Conservation (phyloP, 2,113 vertebrate genomes). For the Platycercus adscitus region DNA sequence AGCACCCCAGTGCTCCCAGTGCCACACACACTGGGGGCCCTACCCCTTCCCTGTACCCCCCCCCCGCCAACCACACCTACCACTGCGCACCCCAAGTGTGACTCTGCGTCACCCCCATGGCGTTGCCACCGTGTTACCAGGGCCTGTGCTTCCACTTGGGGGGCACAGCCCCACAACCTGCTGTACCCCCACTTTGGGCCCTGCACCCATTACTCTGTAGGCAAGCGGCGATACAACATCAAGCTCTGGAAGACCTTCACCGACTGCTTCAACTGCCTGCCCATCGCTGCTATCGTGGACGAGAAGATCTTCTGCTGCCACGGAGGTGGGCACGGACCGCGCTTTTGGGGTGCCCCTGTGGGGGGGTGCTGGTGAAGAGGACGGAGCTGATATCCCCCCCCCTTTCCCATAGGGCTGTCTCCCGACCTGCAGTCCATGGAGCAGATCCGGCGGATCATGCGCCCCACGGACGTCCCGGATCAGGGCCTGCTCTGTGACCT, state of each 20-base stretch:
- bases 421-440: constrained; percentile 98
- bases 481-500: constrained; percentile 96
- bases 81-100: not conserved
- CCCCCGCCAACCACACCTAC: not conserved
- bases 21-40: not conserved
- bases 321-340: constrained; percentile 79
- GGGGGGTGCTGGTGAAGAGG: too few relatives aligned
- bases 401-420: constrained; percentile 78
- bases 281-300: constrained; percentile 94
- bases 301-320: constrained; percentile 99
- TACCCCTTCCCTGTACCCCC: fast-evolving
- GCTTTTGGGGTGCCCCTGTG: too few relatives aligned
- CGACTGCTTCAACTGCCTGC: constrained; percentile 97
- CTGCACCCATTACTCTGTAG: constrained; percentile 57
- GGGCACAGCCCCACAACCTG: fast-evolving
- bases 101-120: not conserved
- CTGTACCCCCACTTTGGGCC: not conserved
- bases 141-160: not conserved
- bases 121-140: not conserved
- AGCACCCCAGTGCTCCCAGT: too few relatives aligned
- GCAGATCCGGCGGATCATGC: constrained; percentile 95
- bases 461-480: constrained; percentile 95
- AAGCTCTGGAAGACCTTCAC: constrained; percentile 99
- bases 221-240: constrained; percentile 97
- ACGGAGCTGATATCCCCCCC: fast-evolving